Conservation (phyloP, 2,888 invertebrate species). For the Metallyticus violacea region DNA sequence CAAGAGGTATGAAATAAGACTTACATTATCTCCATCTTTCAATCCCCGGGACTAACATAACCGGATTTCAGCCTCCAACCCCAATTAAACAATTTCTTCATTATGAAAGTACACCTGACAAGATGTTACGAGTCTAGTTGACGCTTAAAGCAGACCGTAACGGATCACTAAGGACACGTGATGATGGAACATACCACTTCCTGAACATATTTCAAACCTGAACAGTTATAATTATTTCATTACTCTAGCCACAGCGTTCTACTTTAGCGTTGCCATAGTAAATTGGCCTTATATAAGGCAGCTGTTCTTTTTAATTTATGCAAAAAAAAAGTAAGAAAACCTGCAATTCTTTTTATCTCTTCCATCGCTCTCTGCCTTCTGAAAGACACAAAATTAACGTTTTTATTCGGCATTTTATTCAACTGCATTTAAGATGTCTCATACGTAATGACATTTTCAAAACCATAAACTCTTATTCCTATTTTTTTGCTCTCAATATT, state of each 20-base stretch:
- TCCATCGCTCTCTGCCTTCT: neutral
- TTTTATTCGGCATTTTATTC: no score
- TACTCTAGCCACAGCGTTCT: neutral
- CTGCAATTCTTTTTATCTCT: neutral
- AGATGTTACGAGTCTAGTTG: neutral
- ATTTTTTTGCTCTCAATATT: no score
- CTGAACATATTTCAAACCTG: neutral
- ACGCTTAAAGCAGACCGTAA: neutral
- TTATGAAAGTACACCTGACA: neutral
- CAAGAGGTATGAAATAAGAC: no score
- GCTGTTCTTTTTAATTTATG: neutral
- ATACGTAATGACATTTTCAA: no score
- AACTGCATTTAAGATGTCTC: no score
- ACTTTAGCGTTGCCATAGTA: neutral
- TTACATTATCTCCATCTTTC: neutral
- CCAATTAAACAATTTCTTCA: neutral
- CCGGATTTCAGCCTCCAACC: neutral
- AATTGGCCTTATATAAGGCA: neutral
- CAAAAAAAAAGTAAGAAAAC: neutral
- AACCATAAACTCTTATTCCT: no score
- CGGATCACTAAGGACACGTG: neutral
- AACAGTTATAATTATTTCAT: constrained; percentile 5
- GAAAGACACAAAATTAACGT: neutral
- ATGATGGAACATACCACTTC: neutral
- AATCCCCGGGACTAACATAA: neutral